Conservation (phyloP, 1,140 invertebrate species). For the Bombus picipes region DNA sequence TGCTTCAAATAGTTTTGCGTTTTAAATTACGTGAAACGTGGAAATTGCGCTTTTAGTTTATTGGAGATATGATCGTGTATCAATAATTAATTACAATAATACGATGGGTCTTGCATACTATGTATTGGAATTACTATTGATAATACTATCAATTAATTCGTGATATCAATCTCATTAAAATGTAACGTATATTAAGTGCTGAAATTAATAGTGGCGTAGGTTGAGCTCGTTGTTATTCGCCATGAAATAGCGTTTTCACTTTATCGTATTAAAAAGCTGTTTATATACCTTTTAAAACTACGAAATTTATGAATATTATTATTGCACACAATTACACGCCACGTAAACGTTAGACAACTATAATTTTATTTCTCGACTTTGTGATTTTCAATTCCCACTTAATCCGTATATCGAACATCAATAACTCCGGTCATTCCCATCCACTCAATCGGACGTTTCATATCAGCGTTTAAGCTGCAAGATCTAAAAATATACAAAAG, state of each 20-base stretch:
- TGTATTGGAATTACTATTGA: not conserved
- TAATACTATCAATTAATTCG: not conserved
- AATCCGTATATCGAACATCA: not conserved
- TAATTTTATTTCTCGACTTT: not conserved
- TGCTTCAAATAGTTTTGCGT: not conserved
- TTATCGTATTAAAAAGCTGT: not conserved
- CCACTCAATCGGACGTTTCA: not conserved
- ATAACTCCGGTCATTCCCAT: not conserved
- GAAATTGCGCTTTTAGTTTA: not conserved
- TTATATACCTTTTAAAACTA: no score
- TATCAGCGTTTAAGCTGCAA: not conserved
- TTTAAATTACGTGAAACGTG: not conserved
- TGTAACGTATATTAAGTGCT: not conserved
- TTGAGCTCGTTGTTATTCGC: not conserved
- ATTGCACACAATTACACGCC: not conserved
- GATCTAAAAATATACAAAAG: conserved; percentile 30
- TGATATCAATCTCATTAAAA: not conserved
- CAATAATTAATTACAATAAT: not conserved
- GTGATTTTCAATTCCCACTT: not conserved
- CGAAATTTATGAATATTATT: no score
- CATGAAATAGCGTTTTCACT: not conserved
- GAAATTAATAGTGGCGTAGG: not conserved
- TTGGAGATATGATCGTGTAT: not conserved
- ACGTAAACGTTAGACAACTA: not conserved
- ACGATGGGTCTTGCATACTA: not conserved